Evolutionary conservation across 2,113 vertebrate species (phyloP), one percentile per base, ranked within the genome.

Genomic region (Phrynosoma blainvillii): DNA sequence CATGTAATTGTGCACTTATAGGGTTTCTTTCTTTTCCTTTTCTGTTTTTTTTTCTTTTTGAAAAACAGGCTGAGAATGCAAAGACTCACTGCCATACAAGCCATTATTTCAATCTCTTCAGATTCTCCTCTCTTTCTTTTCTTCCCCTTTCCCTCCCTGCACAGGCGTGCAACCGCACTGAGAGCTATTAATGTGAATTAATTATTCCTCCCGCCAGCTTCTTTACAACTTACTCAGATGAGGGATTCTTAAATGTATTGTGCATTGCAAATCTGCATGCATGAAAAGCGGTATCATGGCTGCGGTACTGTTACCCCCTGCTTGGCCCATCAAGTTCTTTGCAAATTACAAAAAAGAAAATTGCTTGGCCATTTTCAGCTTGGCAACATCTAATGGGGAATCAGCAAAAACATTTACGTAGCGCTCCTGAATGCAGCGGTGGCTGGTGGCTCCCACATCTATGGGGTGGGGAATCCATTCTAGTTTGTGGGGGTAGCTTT

Each of bases 161-260:
- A 89, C 27, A 1, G 25, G 86, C 90, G 82, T 84, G 88, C 87
- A 93, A 85, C 6, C 84, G 92, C 77, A 66, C 82, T 75, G 90
- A 95, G 91, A 96, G 94, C 94, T 94, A 93, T 96, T 96, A 95
- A 95, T 84, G 90, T 92, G 93, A 96, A 96, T 96, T 95, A 95
- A 94, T 96, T 95, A 94, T 94, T 91, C 85, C 86, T 94, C 94
- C 92, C 92, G 94, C 92, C 95, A 94, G 90, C 92, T 95, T 92
- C 93, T 93, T 96, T 93, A 92, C 86, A 87, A 10, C 73, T 95
- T 88, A n/a, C 86, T 95, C 91, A 93, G 90, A 93, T 84, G 91
- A 95, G 89, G 84, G 91, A 92, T 95, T 95, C 92, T 94, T 95
- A 94, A 93, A 95, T 89, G 85, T 87, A 93, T 92, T 90, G 65